Percentiles rank a stretch among this genome's conserved stretches.
Evolutionary conservation across 1,140 invertebrate species (phyloP).

Genomic region (Leptopilina clavipes): DNA sequence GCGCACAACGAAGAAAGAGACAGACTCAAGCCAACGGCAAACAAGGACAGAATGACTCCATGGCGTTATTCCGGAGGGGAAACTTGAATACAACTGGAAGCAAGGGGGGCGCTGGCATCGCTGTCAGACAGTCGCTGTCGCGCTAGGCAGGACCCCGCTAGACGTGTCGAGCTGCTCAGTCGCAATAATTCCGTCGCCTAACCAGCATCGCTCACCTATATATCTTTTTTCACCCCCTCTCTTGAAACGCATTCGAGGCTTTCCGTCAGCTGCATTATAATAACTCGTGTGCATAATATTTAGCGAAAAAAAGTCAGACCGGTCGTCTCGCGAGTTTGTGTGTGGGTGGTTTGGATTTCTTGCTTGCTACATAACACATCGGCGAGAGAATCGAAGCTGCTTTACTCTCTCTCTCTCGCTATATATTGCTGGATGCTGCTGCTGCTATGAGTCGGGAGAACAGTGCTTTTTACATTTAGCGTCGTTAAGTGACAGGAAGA

Average conservation of each 20-base stretch:
- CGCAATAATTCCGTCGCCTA: constrained; percentile 72
- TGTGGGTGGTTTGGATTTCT: constrained; percentile 31
- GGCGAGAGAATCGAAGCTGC: constrained; percentile 18
- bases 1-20: background rate
- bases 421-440: background rate
- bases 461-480: constrained; percentile 25
- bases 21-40: too few relatives aligned
- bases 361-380: constrained; percentile 23
- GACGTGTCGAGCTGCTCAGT: constrained; percentile 67
- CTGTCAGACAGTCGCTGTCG: constrained; percentile 64
- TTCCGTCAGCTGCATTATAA: constrained; percentile 67
- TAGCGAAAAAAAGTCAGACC: constrained; percentile 44
- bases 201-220: constrained; percentile 72
- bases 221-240: constrained; percentile 66
- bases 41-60: constrained; percentile 10
- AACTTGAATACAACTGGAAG: constrained; percentile 42
- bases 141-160: constrained; percentile 66
- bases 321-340: constrained; percentile 24
- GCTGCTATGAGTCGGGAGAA: constrained; percentile 27
- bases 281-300: too few relatives aligned
- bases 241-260: constrained; percentile 64
- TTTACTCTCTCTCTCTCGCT: constrained; percentile 5
- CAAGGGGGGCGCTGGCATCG: constrained; percentile 64
- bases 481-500: constrained; percentile 26
- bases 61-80: constrained; percentile 42